A percentile compares a stretch with the other conserved stretches of the same genome.
These are phyloP conservation scores for Maccullochella peelii DNA, from an alignment of 2,113 vertebrate genomes.

Conservation along the genomic window DNA sequence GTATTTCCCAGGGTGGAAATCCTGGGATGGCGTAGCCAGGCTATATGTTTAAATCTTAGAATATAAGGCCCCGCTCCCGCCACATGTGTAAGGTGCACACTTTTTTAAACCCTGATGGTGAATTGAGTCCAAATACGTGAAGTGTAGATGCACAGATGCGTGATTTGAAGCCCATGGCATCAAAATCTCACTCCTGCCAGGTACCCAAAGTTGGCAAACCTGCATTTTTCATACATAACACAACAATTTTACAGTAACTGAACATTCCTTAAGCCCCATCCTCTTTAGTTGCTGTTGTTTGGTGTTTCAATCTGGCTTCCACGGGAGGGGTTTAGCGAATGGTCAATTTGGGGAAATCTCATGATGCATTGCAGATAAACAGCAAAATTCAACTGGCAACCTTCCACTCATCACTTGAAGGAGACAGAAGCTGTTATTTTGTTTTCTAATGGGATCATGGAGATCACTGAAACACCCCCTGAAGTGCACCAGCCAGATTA, in stretches of 20 bases:
- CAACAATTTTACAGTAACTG: not conserved
- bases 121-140: too few relatives aligned
- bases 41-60: too few relatives aligned
- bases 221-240: not conserved
- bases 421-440: slow-evolving; percentile 1
- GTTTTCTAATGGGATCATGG: not conserved
- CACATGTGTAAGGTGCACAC: too few relatives aligned
- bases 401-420: not conserved
- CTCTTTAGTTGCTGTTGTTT: not conserved
- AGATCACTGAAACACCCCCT: slow-evolving; percentile 12
- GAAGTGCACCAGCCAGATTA: not conserved
- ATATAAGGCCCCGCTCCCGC: too few relatives aligned
- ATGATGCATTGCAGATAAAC: not conserved
- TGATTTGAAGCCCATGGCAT: too few relatives aligned
- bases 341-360: not conserved
- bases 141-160: too few relatives aligned
- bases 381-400: not conserved
- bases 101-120: too few relatives aligned
- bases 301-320: not conserved
- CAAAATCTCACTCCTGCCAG: too few relatives aligned
- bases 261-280: not conserved
- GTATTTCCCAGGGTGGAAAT: too few relatives aligned
- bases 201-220: too few relatives aligned
- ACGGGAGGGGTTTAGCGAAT: not conserved
- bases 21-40: too few relatives aligned